These are phyloP conservation scores for Dromococcyx pavoninus DNA, from an alignment of 2,797 vertebrate species.

Conservation along the genomic window DNA sequence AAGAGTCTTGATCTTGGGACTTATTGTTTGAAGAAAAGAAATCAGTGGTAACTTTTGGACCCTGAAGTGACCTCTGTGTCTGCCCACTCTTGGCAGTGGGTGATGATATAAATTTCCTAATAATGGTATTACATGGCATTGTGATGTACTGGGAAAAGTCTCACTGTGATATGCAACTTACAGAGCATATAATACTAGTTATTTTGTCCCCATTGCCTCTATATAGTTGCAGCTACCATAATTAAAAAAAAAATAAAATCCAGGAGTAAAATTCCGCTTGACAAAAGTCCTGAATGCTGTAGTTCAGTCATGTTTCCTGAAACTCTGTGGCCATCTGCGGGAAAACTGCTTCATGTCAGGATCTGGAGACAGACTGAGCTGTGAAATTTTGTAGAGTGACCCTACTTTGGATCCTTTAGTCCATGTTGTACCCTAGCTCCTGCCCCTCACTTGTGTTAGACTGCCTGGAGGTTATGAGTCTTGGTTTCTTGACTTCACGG, in stretches of 20 bases:
- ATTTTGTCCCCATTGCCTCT: background rate
- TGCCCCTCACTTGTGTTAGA: background rate
- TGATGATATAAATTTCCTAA: background rate
- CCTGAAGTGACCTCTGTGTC: background rate
- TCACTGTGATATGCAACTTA: background rate
- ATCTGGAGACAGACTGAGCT: background rate
- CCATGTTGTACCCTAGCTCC: rapidly evolving
- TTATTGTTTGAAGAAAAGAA: background rate
- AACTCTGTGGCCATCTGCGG: background rate
- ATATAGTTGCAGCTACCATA: background rate
- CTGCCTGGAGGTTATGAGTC: background rate
- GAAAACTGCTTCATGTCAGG: background rate
- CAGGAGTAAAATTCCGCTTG: background rate
- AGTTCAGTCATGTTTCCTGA: background rate
- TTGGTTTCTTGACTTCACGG: background rate
- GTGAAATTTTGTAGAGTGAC: background rate
- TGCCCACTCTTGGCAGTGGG: background rate
- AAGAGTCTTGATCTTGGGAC: background rate
- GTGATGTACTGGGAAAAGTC: background rate
- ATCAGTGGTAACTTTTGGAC: background rate
- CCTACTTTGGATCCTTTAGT: background rate
- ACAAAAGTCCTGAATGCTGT: background rate
- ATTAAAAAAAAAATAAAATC: background rate
- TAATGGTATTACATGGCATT: background rate
- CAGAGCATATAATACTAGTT: background rate